Evolutionary conservation across 2,888 invertebrate species (phyloP).

Genomic region (Drosophila formosana): DNA sequence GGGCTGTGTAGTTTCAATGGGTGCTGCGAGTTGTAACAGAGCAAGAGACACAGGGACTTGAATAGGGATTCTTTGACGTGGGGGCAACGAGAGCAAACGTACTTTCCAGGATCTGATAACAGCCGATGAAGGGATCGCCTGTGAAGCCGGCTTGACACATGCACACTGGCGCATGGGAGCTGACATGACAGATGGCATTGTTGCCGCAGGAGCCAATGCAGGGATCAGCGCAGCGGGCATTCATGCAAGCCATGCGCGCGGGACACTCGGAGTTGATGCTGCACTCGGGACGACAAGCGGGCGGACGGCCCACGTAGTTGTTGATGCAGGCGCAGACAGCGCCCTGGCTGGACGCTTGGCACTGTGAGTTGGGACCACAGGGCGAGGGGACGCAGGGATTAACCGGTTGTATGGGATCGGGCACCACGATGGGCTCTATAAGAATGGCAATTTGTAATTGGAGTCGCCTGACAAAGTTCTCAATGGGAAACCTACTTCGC

Average conservation of each 20-base stretch:
- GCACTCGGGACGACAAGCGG: conserved; percentile 89
- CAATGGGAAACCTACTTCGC: conserved; percentile 81
- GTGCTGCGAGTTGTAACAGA: conserved; percentile 79
- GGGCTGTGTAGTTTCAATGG: conserved; percentile 86
- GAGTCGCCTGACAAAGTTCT: not conserved
- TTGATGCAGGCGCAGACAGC: conserved; percentile 88
- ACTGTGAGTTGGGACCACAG: conserved; percentile 88
- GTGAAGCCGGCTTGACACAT: conserved; percentile 86
- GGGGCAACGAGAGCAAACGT: conserved; percentile 76
- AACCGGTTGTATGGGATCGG: conserved; percentile 75
- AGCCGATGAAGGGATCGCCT: conserved; percentile 88
- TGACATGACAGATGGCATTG: conserved; percentile 88
- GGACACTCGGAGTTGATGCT: conserved; percentile 87
- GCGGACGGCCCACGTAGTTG: conserved; percentile 88
- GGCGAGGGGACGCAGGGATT: conserved; percentile 89
- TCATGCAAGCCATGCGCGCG: conserved; percentile 86
- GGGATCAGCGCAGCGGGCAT: conserved; percentile 87
- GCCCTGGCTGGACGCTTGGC: conserved; percentile 86
- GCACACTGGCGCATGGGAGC: conserved; percentile 86
- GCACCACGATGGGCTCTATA: conserved; percentile 70
- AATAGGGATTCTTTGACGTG: not conserved
- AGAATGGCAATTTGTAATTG: conserved; percentile 29
- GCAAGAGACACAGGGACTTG: conserved; percentile 10
- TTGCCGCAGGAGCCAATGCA: conserved; percentile 90
- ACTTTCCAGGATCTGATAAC: conserved; percentile 85